Percentiles rank a stretch among this genome's conserved stretches.
Evolutionary conservation across 1,140 invertebrate genomes (phyloP).

Genomic region (Lucilia cuprina): DNA sequence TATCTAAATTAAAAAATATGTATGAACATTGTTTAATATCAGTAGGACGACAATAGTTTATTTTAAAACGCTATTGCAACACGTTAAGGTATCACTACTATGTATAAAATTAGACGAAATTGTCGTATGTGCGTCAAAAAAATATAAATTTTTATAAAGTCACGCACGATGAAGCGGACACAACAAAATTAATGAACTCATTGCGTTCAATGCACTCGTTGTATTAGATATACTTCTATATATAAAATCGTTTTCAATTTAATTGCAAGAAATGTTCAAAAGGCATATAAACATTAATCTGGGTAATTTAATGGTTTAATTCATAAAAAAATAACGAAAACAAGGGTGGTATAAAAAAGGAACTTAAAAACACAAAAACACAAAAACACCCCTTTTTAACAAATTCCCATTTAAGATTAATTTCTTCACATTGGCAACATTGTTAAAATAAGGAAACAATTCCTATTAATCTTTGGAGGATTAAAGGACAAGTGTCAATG

Average conservation of each 20-base stretch:
- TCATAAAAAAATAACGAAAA: not conserved
- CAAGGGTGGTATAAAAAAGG: not conserved
- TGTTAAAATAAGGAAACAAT: not conserved
- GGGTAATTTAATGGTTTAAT: not conserved
- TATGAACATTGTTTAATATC: too few species aligned
- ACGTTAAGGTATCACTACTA: not conserved
- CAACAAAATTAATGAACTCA: not conserved
- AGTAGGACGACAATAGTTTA: not conserved
- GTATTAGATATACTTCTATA: not conserved
- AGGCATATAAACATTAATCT: not conserved
- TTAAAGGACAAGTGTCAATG: slow-evolving; percentile 17
- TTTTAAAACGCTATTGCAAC: not conserved
- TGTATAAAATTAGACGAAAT: not conserved
- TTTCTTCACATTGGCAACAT: not conserved
- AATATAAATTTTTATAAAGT: not conserved
- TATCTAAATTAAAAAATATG: not conserved
- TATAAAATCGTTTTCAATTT: not conserved
- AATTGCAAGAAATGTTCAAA: not conserved
- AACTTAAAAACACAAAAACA: not conserved
- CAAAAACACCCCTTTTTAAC: not conserved
- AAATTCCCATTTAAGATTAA: not conserved
- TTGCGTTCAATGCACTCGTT: not conserved
- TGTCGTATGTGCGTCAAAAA: not conserved
- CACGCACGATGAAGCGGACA: not conserved
- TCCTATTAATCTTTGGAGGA: not conserved